Evolutionary conservation across 2,888 invertebrate species (phyloP), one percentile per base, ranked within the genome.

Genomic region (Rhopalosiphum nymphaeae): DNA sequence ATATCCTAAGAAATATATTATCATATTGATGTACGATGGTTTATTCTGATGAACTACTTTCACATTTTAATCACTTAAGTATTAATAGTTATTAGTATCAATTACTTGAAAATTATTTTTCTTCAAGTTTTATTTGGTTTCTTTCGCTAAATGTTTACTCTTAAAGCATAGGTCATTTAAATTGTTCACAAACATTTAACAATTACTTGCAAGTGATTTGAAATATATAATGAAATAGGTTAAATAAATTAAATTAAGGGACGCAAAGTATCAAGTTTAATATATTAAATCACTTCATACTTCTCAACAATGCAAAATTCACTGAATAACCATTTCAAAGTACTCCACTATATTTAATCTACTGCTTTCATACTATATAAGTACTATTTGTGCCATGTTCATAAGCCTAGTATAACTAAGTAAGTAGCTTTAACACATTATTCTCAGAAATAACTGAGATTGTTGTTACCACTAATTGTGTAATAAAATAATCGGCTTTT

Each of bases 281-380:
- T 87, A 88, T 88, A 53, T 88, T 88, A 88, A 88, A 88, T 88
- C 53, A 88, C 53, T 87, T 87, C 16, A 87, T 53, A 87, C n/a
- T n/a, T 26, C 49, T 88, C 87, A 53, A 53, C 53, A 88, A 88
- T 88, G 53, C 49, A 53, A 36, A 53, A 88, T 49, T 88, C 46
- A 53, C n/a, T 25, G 49, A 88, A 36, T n/a, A 88, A 88, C 36
- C 87, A 88, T 88, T 88, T 53, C n/a, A 4, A 88, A 88, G 53
- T 86, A 46, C 87, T 53, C 25, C 9, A 36, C n/a, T 36, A n/a
- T 88, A 53, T 53, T 53, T 53, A 53, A 53, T 53, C 49, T 53
- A 88, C 87, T 53, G 26, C 16, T 25, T 36, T 53, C 16, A 36
- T 88, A 36, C 16, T 25, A 88, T 88, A 53, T 53, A 36, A 53